These are phyloP conservation scores for Drosophila santomea DNA, from an alignment of 1,140 invertebrate genomes.

Conservation along the genomic window DNA sequence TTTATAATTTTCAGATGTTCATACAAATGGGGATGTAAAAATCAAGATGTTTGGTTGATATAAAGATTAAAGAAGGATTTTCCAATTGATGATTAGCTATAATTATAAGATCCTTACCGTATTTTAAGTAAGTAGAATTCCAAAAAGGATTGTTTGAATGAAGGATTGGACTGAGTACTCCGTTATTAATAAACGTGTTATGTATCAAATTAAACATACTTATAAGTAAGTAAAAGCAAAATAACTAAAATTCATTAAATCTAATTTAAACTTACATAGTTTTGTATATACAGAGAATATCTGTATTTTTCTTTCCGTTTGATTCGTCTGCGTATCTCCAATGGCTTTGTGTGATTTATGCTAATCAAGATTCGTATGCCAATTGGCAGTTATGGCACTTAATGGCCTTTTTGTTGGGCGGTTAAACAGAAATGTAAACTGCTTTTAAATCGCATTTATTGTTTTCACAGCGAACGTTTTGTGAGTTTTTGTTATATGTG, in stretches of 20 bases:
- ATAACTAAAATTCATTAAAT: not conserved
- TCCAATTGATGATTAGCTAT: too few species aligned
- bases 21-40: not conserved
- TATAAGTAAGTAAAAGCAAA: not conserved
- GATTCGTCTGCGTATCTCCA: slow-evolving; percentile 13
- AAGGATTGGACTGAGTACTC: too few species aligned
- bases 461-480: slow-evolving; percentile 65
- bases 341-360: slow-evolving; percentile 50
- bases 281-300: slow-evolving; percentile 13
- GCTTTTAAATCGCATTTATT: slow-evolving; percentile 73
- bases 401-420: slow-evolving; percentile 53
- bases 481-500: slow-evolving; percentile 44
- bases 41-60: not conserved
- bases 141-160: too few species aligned
- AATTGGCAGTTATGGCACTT: slow-evolving; percentile 60
- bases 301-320: slow-evolving; percentile 1
- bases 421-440: slow-evolving; percentile 64
- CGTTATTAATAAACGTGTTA: too few species aligned
- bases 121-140: too few species aligned
- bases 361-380: slow-evolving; percentile 59
- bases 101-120: too few species aligned
- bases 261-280: slow-evolving; percentile 42
- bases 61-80: too few species aligned
- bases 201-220: not conserved
- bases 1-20: not conserved